Conservation (phyloP, 1,140 invertebrate genomes). For the Bombus affinis region DNA sequence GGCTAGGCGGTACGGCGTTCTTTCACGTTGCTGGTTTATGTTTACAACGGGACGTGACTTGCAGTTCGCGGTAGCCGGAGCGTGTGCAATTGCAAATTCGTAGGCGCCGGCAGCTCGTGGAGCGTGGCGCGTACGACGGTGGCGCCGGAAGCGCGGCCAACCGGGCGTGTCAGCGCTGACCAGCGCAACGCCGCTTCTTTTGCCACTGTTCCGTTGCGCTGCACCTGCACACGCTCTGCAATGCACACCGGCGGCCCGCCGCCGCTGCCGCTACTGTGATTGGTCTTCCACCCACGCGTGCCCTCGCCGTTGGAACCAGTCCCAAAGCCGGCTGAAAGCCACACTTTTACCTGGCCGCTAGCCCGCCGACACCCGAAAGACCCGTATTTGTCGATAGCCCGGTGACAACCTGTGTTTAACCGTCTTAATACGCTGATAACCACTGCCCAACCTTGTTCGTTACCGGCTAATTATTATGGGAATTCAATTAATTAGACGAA, state of each 20-base stretch:
- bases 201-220: conserved; percentile 67
- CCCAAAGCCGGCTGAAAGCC: conserved; percentile 31
- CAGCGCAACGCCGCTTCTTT: conserved; percentile 79
- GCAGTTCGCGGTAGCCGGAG: neutral
- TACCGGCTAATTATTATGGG: conserved; percentile 9
- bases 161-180: conserved; percentile 80
- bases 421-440: conserved; percentile 34
- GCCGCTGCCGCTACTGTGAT: conserved; percentile 63
- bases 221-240: conserved; percentile 75
- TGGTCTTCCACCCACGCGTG: conserved; percentile 69
- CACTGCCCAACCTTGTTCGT: neutral
- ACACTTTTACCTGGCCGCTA: conserved; percentile 24
- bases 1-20: neutral
- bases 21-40: neutral
- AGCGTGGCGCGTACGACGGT: conserved; percentile 43
- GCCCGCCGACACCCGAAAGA: conserved; percentile 24
- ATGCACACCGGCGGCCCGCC: conserved; percentile 52
- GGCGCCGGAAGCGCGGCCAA: conserved; percentile 76
- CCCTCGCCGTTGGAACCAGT: conserved; percentile 58
- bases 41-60: conserved; percentile 1
- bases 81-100: conserved; percentile 40
- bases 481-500: conserved; percentile 32
- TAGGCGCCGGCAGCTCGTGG: conserved; percentile 41
- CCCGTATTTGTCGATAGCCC: conserved; percentile 29
- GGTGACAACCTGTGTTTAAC: conserved; percentile 49